phyloP scores from a whole-genome alignment of 1,140 invertebrate genomes.

The Drosophila subpulchrella region DNA sequence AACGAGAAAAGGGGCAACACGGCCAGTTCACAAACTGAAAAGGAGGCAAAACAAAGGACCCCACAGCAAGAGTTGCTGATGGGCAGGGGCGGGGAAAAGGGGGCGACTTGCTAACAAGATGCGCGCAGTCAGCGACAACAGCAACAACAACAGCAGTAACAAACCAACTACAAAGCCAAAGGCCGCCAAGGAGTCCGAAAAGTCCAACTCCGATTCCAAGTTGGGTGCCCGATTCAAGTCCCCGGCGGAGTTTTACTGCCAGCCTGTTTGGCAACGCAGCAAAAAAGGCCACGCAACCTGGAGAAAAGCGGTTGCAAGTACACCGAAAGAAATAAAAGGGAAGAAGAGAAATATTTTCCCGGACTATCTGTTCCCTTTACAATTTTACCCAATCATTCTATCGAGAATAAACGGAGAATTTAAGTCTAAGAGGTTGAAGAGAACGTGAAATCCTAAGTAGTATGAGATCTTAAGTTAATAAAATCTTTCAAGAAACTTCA shows the following conservation, averaged over 20 bases:
- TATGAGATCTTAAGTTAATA: no score
- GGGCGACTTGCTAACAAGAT: conserved; percentile 74
- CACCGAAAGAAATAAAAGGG: conserved; percentile 1
- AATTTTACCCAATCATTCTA: no score
- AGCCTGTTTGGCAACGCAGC: conserved; percentile 30
- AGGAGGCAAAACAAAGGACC: conserved; percentile 19
- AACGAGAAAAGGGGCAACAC: background rate
- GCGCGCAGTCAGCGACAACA: conserved; percentile 65
- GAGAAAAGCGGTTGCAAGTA: conserved; percentile 2
- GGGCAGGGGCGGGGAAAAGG: background rate
- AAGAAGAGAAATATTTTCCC: background rate
- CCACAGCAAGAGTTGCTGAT: conserved; percentile 21
- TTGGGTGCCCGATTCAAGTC: conserved; percentile 5
- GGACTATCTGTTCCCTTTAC: no score
- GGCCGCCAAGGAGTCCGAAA: conserved; percentile 53
- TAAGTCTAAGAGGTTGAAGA: no score
- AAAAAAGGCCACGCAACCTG: conserved; percentile 62
- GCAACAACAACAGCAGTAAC: conserved; percentile 17
- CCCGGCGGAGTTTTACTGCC: conserved; percentile 27
- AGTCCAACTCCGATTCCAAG: conserved; percentile 14
- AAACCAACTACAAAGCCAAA: conserved; percentile 61
- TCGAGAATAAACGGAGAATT: no score
- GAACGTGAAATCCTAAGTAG: no score
- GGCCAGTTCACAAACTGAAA: conserved; percentile 1
- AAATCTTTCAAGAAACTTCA: no score